A percentile compares a stretch with the other conserved stretches of the same genome.
Conservation (phyloP, 2,888 invertebrate genomes). For the Epiblema foenella region DNA sequence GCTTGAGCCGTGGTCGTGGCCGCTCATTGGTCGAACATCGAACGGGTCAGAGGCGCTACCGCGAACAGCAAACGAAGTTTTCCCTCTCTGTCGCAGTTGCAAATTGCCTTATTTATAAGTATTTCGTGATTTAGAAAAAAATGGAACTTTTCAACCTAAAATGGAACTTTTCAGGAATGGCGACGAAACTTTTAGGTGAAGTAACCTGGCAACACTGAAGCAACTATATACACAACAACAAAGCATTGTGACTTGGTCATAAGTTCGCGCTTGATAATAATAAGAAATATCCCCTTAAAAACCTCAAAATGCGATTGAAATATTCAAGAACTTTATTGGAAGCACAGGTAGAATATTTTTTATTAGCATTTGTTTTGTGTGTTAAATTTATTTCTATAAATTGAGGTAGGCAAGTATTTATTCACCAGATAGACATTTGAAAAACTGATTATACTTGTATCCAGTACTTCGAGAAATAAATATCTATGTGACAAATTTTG, state of each 20-base stretch:
- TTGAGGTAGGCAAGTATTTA: neutral
- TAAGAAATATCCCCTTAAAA: neutral
- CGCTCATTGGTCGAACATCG: too few species aligned
- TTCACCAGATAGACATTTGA: neutral
- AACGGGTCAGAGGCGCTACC: too few species aligned
- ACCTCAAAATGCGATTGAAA: constrained; percentile 89
- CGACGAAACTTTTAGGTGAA: too few species aligned
- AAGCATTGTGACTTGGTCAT: neutral
- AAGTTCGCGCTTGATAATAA: neutral
- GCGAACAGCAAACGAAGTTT: too few species aligned
- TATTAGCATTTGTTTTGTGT: neutral
- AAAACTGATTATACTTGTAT: neutral
- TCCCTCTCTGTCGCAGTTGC: too few species aligned
- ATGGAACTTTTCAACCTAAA: too few species aligned
- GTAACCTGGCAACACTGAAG: too few species aligned
- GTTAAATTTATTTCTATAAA: neutral
- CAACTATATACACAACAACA: constrained; percentile 20
- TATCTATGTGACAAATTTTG: neutral
- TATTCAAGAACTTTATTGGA: constrained; percentile 91
- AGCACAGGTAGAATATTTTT: constrained; percentile 86
- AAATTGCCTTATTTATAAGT: too few species aligned
- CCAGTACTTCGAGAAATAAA: too few species aligned
- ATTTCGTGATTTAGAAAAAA: too few species aligned
- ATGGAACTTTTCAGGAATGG: too few species aligned
- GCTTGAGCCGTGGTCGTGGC: too few species aligned